Evolutionary conservation across 1,140 invertebrate genomes (phyloP), one percentile per base, ranked within the genome.

Genomic region (Pogonognathellus flavescens): DNA sequence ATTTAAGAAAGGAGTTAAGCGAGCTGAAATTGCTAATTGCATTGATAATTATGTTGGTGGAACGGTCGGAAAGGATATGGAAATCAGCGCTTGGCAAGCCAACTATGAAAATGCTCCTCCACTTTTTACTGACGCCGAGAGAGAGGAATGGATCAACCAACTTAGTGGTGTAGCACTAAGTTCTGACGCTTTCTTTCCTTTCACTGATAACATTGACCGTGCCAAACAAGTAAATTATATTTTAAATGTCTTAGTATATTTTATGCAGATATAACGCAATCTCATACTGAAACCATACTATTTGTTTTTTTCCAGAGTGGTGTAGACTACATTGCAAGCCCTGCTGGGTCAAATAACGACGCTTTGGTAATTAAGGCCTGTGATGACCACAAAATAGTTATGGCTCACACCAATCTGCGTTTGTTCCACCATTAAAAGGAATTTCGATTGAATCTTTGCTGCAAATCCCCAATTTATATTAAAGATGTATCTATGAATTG

Each of bases 101-200:
- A 91, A 95, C 90, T 95, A 96, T 87, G 96, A 97, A 49, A 93
- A 93, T 87, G 92, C 94, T 6, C 95, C 96, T 3, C 92, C 93
- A 62, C 91, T 94, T 1, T 87, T 94, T 53, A 95, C 94, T 0
- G 91, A 93, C 87, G 90, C 91, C 50, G 96, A 99, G 86, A 94
- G 94, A 83, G 90, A 92, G 0, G 93, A 95, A 9, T 99, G 98
- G 98, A 91, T 96, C 6, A 92, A 92, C 16, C 91, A 95, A 87
- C 91, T 99, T 89, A 93, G 93, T 62, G 94, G 94, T n/a, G 98
- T 99, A 10, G 94, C 95, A 18, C 91, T 99, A 0, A 97, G 97
- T n/a, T 99, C 98, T 0, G 98, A 99, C 92, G 98, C 98, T 0
- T 99, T 99, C 92, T 99, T 99, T 92, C 98, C 98, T 53, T 99